Evolutionary conservation across 2,113 vertebrate genomes (phyloP).

Genomic region (Pedionomus torquatus): DNA sequence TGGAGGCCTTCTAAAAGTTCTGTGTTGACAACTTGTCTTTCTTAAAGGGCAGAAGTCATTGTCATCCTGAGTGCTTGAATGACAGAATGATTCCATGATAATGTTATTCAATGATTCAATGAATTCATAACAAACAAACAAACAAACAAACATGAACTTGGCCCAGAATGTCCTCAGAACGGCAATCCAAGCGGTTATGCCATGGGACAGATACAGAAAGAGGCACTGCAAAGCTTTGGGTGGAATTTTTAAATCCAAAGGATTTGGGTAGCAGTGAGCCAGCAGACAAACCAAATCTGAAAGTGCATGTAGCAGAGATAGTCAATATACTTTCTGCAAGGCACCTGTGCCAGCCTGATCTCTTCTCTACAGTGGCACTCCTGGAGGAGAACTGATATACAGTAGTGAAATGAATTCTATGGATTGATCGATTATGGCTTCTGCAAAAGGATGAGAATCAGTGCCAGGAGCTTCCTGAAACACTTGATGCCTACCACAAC

Average conservation of each 20-base stretch:
- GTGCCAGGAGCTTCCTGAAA: neutral
- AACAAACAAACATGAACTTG: neutral
- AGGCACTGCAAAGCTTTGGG: neutral
- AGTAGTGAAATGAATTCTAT: neutral
- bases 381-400: neutral
- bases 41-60: neutral
- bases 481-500: neutral
- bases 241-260: neutral
- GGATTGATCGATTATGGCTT: fast-evolving
- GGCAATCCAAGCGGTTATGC: neutral
- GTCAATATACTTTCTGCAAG: neutral
- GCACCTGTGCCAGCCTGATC: neutral
- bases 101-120: neutral
- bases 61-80: neutral
- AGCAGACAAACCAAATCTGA: neutral
- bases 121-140: neutral
- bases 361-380: neutral
- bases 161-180: neutral
- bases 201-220: neutral
- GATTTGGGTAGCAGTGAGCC: neutral
- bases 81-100: neutral
- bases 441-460: neutral
- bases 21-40: neutral
- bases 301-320: neutral
- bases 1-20: neutral